These are phyloP conservation scores for Holothuria glaberrima DNA, from an alignment of 35 echinoderm and acorn worm species.

Conservation along the genomic window DNA sequence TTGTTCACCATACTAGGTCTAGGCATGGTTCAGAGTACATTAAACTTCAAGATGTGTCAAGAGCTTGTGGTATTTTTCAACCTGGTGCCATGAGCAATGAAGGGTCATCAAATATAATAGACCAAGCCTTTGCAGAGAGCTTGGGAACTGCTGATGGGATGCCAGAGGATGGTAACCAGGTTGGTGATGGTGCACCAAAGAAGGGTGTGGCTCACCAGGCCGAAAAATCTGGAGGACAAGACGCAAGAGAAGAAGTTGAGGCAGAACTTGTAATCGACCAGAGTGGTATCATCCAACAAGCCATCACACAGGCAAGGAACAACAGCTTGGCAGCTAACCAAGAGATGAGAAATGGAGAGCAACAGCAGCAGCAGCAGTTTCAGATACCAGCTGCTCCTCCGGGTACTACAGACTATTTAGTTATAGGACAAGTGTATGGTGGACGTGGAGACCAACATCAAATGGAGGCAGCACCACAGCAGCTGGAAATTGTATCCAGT, in stretches of 20 bases:
- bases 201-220: too few relatives aligned
- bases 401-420: conserved; percentile 12
- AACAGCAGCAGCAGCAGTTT: conserved; percentile 29
- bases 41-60: conserved; percentile 52
- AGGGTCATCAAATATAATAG: neutral
- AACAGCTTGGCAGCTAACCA: neutral
- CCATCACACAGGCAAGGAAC: conserved; percentile 10
- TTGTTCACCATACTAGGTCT: conserved; percentile 69
- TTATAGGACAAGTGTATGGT: conserved; percentile 35
- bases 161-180: conserved; percentile 6
- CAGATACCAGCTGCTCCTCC: conserved; percentile 26
- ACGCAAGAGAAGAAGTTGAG: conserved; percentile 25
- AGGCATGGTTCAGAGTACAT: conserved; percentile 58
- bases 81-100: neutral
- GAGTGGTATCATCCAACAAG: conserved; percentile 40
- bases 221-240: neutral
- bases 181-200: neutral
- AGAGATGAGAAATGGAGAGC: conserved; percentile 14
- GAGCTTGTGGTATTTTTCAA: conserved; percentile 56
- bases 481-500: neutral
- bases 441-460: neutral
- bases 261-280: conserved; percentile 52
- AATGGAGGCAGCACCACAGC: conserved; percentile 8
- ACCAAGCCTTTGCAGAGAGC: conserved; percentile 46
- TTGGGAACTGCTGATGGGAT: neutral